Evolutionary conservation across 37 sponge, comb jelly and placozoan species (phyloP).

Genomic region (Hormiphora californensis): DNA sequence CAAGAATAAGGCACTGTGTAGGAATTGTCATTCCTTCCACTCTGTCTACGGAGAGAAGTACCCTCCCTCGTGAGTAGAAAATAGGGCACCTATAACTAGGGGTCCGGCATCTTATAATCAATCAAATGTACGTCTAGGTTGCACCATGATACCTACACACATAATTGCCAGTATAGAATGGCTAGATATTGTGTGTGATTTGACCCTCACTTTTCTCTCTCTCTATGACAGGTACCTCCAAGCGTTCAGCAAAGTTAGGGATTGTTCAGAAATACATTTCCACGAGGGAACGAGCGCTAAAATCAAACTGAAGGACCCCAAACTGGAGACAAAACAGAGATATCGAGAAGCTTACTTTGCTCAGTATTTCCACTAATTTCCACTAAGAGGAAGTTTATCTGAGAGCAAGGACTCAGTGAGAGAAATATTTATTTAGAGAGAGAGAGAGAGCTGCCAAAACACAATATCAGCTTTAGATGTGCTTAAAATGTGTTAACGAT

Average conservation of each 20-base stretch:
- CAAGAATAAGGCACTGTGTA: constrained; percentile 8
- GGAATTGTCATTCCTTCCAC: constrained; percentile 52
- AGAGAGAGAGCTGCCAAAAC: no score
- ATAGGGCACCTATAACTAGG: background rate
- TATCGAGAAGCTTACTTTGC: constrained; percentile 42
- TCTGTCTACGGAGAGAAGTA: constrained; percentile 47
- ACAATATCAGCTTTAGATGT: no score
- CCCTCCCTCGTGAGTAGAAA: constrained; percentile 39
- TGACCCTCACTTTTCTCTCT: background rate
- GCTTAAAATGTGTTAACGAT: no score
- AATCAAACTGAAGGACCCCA: constrained; percentile 32
- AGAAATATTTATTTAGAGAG: no score
- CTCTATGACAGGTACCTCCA: constrained; percentile 40
- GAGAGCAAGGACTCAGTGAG: no score
- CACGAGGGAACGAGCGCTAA: constrained; percentile 48
- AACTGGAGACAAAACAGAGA: constrained; percentile 40
- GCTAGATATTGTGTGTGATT: background rate
- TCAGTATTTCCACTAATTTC: constrained; percentile 37
- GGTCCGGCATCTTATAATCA: background rate
- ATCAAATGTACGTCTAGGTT: background rate
- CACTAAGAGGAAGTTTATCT: no score
- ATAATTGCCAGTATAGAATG: background rate
- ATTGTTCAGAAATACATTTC: constrained; percentile 41
- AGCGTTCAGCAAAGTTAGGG: constrained; percentile 48
- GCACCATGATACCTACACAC: no score